A percentile compares a stretch with the other conserved stretches of the same genome.
These are phyloP conservation scores for Boulengeromyrus knoepffleri DNA, from an alignment of 2,113 vertebrate genomes.

Conservation along the genomic window DNA sequence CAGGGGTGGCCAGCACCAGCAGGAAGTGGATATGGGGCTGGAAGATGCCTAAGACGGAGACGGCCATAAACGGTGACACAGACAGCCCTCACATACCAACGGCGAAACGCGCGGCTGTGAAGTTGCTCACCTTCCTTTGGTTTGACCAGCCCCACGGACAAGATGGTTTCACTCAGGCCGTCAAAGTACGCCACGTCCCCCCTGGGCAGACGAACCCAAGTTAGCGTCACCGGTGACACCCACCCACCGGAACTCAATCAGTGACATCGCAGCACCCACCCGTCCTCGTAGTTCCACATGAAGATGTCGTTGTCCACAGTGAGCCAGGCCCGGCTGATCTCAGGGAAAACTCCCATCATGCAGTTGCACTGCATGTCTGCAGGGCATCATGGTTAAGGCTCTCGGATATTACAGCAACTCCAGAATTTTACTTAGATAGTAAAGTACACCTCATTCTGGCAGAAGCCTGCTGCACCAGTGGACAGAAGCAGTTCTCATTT, in stretches of 20 bases:
- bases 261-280: conserved; percentile 55
- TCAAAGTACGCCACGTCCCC: conserved; percentile 93
- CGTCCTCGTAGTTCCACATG: conserved; percentile 98
- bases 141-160: conserved; percentile 92
- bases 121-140: conserved; percentile 78
- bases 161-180: conserved; percentile 94
- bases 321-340: conserved; percentile 90
- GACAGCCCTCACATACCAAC: neutral
- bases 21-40: conserved; percentile 89
- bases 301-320: conserved; percentile 97
- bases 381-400: conserved; percentile 56
- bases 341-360: conserved; percentile 98
- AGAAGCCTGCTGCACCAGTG: neutral
- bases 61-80: neutral
- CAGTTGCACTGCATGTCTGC: conserved; percentile 98
- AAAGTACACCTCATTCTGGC: neutral
- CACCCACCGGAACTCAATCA: neutral
- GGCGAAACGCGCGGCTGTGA: neutral
- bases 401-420: neutral
- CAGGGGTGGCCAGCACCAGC: conserved; percentile 87
- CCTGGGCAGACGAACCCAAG: conserved; percentile 48
- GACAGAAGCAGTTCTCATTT: neutral
- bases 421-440: neutral
- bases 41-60: conserved; percentile 74
- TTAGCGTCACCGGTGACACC: neutral